A percentile compares a stretch with the other conserved stretches of the same genome.
Conservation (phyloP, 2,797 vertebrate species). For the Neosalanx taihuensis region DNA sequence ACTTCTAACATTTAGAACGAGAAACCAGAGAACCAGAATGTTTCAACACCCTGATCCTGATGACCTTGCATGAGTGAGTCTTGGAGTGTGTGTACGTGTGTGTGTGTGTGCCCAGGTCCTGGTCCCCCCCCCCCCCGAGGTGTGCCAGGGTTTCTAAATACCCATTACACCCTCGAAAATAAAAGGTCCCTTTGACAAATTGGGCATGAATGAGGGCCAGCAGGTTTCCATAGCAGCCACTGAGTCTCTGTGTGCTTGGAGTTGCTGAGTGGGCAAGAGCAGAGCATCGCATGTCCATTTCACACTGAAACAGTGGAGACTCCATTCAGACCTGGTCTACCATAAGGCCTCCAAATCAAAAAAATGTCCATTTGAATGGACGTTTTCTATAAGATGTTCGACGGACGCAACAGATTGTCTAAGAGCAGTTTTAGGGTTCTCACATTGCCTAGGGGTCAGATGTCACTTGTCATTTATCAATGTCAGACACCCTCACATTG, state of each 20-base stretch:
- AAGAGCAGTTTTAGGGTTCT: conserved; percentile 12
- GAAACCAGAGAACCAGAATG: too few species aligned
- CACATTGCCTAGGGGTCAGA: conserved; percentile 33
- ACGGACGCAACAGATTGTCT: background rate
- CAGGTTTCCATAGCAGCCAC: conserved; percentile 45
- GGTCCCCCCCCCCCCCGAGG: background rate
- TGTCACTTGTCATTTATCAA: conserved; percentile 57
- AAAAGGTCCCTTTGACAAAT: conserved; percentile 48
- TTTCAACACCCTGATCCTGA: too few species aligned
- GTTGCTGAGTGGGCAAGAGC: conserved; percentile 28
- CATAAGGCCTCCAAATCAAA: background rate
- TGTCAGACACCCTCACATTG: conserved; percentile 41
- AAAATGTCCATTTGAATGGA: background rate
- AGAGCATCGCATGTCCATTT: conserved; percentile 6
- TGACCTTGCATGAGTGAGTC: background rate
- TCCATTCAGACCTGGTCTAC: background rate
- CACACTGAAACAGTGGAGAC: background rate
- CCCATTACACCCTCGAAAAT: conserved; percentile 31
- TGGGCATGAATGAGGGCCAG: conserved; percentile 34
- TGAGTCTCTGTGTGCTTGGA: conserved; percentile 28
- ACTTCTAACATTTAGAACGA: too few species aligned
- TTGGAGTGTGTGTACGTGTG: background rate
- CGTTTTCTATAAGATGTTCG: background rate
- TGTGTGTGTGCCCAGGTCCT: background rate
- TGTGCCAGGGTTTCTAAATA: conserved; percentile 33